Evolutionary conservation across 23 tunicate genomes (phyloP).

Genomic region (Halocynthia aurantium): DNA sequence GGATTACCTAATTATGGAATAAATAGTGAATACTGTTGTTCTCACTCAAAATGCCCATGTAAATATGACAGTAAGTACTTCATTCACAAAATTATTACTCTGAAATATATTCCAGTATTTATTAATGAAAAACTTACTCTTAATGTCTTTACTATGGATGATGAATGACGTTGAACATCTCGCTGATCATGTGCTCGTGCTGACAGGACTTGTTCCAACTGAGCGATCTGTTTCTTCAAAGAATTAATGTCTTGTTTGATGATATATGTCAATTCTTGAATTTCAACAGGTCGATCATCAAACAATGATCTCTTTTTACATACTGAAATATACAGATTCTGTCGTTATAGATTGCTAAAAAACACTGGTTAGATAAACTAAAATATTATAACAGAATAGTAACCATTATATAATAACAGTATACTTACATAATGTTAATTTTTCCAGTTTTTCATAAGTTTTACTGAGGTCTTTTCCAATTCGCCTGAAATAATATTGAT

Average conservation of each 20-base stretch:
- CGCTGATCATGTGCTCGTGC: conserved; percentile 8
- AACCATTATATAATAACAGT: background rate
- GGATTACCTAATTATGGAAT: too few species aligned
- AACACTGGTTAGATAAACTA: background rate
- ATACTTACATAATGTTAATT: conserved; percentile 68
- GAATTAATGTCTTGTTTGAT: conserved; percentile 94
- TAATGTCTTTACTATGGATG: conserved; percentile 72
- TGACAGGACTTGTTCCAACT: conserved; percentile 56
- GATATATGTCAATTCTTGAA: conserved; percentile 93
- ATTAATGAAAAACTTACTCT: conserved; percentile 36
- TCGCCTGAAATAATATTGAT: conserved; percentile 32
- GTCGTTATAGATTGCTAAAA: background rate
- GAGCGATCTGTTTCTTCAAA: conserved; percentile 56
- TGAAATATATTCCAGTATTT: background rate
- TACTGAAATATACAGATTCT: conserved; percentile 21
- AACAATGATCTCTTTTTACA: conserved; percentile 88
- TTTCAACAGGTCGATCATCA: conserved; percentile 95
- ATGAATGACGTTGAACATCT: conserved; percentile 77
- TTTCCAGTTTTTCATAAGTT: conserved; percentile 93
- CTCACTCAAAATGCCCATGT: background rate
- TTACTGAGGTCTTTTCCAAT: conserved; percentile 81
- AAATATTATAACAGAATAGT: background rate
- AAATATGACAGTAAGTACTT: background rate
- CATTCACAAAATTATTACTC: background rate
- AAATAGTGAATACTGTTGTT: too few species aligned